Evolutionary conservation across 2,113 vertebrate species (phyloP).

Genomic region (Rhea pennata): DNA sequence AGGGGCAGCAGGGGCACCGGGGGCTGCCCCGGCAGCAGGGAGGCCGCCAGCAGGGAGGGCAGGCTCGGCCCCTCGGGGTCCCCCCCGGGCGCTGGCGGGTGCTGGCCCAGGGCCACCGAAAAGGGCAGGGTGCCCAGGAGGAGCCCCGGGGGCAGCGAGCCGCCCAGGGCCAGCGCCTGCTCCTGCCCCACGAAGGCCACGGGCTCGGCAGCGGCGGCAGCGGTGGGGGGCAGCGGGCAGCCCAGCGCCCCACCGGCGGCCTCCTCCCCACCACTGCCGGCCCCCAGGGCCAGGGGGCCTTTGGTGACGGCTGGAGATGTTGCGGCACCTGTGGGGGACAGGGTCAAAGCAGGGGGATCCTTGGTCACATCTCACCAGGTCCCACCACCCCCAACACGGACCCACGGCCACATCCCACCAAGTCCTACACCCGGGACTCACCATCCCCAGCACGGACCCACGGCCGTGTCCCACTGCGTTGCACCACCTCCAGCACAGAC

Average conservation of each 20-base stretch:
- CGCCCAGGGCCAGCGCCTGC: conserved; percentile 82
- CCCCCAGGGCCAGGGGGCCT: neutral
- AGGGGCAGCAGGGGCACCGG: conserved; percentile 79
- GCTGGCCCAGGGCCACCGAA: conserved; percentile 75
- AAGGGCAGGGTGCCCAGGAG: conserved; percentile 77
- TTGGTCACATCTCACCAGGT: no score
- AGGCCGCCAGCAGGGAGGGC: conserved; percentile 77
- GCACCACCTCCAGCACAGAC: neutral
- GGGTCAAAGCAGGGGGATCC: neutral
- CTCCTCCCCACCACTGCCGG: neutral
- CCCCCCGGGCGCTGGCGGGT: conserved; percentile 43
- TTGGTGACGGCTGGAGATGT: conserved; percentile 64
- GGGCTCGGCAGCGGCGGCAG: conserved; percentile 79
- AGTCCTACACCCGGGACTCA: no score
- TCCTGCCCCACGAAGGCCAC: conserved; percentile 85
- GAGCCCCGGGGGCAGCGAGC: conserved; percentile 78
- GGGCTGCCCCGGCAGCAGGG: conserved; percentile 78
- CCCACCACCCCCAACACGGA: neutral
- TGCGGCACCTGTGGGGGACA: conserved; percentile 62
- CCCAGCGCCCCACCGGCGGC: conserved; percentile 1
- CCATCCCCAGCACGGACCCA: neutral
- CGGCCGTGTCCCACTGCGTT: neutral
- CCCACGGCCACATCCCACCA: no score
- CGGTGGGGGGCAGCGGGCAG: conserved; percentile 37
- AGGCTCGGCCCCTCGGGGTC: conserved; percentile 74